phyloP scores from a whole-genome alignment of 2,797 vertebrate species.

The Eutrigla gurnardus region DNA sequence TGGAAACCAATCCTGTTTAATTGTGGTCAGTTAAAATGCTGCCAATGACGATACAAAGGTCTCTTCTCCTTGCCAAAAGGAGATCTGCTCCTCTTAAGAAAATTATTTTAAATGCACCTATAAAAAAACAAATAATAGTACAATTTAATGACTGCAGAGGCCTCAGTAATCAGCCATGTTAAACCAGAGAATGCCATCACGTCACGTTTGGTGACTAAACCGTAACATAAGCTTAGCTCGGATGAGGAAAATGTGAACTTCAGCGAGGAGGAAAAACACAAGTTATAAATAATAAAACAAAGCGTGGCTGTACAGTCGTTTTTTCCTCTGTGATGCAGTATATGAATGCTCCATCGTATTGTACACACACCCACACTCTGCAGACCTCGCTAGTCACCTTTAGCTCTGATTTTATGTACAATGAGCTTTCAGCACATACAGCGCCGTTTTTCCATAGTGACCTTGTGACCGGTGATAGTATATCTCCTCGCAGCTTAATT shows the following conservation, averaged over 20 bases:
- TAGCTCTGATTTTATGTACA: slow-evolving; percentile 67
- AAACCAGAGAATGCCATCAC: slow-evolving; percentile 29
- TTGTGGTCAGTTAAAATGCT: slow-evolving; percentile 44
- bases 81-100: slow-evolving; percentile 24
- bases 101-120: slow-evolving; percentile 30
- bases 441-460: slow-evolving; percentile 55
- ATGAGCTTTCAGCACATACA: slow-evolving; percentile 64
- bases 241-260: slow-evolving; percentile 32
- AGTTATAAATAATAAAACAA: slow-evolving; percentile 59
- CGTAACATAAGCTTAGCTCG: slow-evolving; percentile 41
- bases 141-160: slow-evolving; percentile 49
- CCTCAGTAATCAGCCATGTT: slow-evolving; percentile 36
- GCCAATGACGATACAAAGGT: slow-evolving; percentile 36
- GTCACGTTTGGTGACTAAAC: slow-evolving; percentile 32
- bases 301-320: slow-evolving; percentile 48
- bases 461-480: slow-evolving; percentile 63
- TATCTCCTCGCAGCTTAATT: slow-evolving; percentile 74
- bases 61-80: slow-evolving; percentile 35
- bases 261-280: slow-evolving; percentile 48
- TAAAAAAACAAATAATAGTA: slow-evolving; percentile 34
- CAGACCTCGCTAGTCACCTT: slow-evolving; percentile 73
- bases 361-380: slow-evolving; percentile 58
- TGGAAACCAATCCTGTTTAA: slow-evolving; percentile 55
- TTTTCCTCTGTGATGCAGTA: slow-evolving; percentile 41
- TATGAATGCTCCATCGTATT: slow-evolving; percentile 48